These are phyloP conservation scores for Bergia sp. DNA, from an alignment of 92 coral and sea anemone species.

Conservation along the genomic window DNA sequence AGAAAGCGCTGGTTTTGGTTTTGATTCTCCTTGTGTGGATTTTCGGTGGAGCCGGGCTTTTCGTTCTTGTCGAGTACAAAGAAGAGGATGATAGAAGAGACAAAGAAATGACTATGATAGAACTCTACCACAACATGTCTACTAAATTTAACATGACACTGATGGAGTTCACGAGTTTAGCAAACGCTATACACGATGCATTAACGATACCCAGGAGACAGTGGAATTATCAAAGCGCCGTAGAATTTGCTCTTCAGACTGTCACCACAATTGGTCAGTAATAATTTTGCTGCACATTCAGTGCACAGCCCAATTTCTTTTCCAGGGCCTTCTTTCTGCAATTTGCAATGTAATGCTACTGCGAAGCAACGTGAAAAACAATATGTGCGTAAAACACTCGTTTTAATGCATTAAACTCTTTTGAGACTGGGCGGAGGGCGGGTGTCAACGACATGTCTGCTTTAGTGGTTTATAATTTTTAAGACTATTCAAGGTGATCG, in stretches of 20 bases:
- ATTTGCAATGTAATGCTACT: too few species aligned
- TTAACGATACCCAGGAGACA: conserved; percentile 24
- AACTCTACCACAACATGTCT: conserved; percentile 46
- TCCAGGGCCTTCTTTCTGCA: too few species aligned
- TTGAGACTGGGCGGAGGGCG: too few species aligned
- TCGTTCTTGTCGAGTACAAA: conserved; percentile 50
- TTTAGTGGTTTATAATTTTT: too few species aligned
- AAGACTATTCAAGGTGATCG: too few species aligned
- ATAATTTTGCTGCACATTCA: neutral
- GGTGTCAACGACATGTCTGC: too few species aligned
- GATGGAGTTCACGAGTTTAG: conserved; percentile 46
- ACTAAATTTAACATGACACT: conserved; percentile 61
- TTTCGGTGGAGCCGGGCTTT: conserved; percentile 46
- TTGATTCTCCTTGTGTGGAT: conserved; percentile 26
- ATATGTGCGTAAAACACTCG: too few species aligned
- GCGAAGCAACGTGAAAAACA: too few species aligned
- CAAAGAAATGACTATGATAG: conserved; percentile 8
- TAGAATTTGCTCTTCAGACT: conserved; percentile 51
- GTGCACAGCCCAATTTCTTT: too few species aligned
- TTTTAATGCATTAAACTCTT: too few species aligned
- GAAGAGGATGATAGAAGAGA: neutral
- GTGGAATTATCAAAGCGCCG: conserved; percentile 40
- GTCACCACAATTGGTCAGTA: conserved; percentile 62
- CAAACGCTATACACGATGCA: conserved; percentile 40
- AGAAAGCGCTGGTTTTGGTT: conserved; percentile 23